A percentile compares a stretch with the other conserved stretches of the same genome.
Evolutionary conservation across 2,888 invertebrate genomes (phyloP).

Genomic region (Parnassius mnemosyne): DNA sequence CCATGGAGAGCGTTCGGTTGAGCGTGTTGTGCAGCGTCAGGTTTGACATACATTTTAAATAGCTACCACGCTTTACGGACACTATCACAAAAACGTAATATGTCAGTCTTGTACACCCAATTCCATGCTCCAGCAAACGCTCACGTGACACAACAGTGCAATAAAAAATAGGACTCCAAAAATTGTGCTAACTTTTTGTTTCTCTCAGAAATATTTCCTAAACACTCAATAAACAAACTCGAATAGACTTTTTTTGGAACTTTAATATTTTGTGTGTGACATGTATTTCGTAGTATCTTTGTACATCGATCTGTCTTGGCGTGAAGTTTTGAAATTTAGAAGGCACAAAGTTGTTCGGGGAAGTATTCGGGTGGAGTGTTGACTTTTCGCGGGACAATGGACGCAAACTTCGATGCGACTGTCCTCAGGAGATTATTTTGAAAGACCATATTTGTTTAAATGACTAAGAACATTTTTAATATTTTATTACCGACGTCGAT

Average conservation of each 20-base stretch:
- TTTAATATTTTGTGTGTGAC: constrained; percentile 18
- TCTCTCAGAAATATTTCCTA: too few species aligned
- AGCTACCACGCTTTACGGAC: too few species aligned
- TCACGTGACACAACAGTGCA: too few species aligned
- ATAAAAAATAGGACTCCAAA: too few species aligned
- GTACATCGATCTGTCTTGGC: constrained; percentile 39
- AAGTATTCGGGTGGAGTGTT: constrained; percentile 64
- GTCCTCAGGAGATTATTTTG: constrained; percentile 65
- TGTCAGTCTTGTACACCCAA: too few species aligned
- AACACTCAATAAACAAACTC: not conserved
- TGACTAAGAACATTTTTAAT: constrained; percentile 48
- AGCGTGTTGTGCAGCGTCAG: too few species aligned
- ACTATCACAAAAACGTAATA: too few species aligned
- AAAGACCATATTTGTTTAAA: constrained; percentile 62
- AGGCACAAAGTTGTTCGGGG: constrained; percentile 65
- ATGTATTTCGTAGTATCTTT: constrained; percentile 25
- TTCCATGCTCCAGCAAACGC: too few species aligned
- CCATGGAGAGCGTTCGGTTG: too few species aligned
- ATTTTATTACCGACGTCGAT: constrained; percentile 11
- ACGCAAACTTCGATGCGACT: constrained; percentile 56
- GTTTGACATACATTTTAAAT: too few species aligned
- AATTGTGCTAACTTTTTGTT: too few species aligned
- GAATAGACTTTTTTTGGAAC: not conserved
- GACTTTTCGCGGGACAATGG: constrained; percentile 67
- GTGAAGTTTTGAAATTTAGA: constrained; percentile 69